Evolutionary conservation across 2,888 invertebrate genomes (phyloP).

Genomic region (Acleris literana): DNA sequence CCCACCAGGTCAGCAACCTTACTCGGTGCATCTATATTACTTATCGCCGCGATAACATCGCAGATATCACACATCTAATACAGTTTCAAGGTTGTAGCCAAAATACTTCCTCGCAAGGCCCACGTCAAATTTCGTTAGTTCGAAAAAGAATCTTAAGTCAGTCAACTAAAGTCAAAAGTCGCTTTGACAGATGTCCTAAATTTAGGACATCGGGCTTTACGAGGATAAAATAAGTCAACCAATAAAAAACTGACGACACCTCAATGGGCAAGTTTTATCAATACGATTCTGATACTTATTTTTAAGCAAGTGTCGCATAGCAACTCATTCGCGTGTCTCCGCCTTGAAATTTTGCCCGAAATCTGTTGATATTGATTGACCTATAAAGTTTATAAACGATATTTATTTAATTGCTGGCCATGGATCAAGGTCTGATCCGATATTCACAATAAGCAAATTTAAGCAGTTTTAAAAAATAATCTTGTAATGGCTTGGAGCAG

Average conservation of each 20-base stretch:
- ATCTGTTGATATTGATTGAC: slow-evolving; percentile 16
- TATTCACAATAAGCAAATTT: background rate
- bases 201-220: no score
- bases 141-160: no score
- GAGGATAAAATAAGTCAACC: no score
- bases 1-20: slow-evolving; percentile 64
- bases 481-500: no score
- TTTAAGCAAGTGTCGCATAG: background rate
- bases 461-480: no score
- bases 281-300: background rate
- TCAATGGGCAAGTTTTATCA: no score
- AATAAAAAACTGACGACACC: no score
- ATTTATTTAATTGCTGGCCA: background rate
- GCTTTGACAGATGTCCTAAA: no score
- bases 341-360: background rate
- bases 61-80: background rate
- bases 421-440: background rate
- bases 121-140: no score
- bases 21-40: background rate
- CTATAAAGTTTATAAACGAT: slow-evolving; percentile 1
- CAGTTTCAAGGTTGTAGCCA: background rate
- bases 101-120: no score
- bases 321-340: background rate
- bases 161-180: no score
- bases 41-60: no score